Conservation (phyloP, 2,888 invertebrate genomes). For the Dryobotodes eremita region DNA sequence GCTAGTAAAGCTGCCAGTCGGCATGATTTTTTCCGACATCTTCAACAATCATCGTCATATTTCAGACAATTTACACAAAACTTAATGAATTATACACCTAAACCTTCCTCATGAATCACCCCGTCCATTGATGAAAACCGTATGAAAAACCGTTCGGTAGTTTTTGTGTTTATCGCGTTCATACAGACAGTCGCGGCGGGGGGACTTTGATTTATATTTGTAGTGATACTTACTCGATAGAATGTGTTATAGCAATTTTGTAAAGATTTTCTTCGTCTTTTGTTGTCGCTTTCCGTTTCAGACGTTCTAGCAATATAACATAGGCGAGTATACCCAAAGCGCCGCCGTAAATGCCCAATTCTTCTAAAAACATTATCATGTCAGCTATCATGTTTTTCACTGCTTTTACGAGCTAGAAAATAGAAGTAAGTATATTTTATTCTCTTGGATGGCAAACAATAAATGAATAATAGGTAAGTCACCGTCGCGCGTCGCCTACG, state of each 20-base stretch:
- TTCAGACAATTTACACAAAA: neutral
- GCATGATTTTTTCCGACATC: neutral
- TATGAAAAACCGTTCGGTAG: neutral
- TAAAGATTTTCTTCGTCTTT: constrained; percentile 82
- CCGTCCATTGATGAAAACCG: neutral
- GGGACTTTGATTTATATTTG: neutral
- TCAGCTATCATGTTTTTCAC: constrained; percentile 87
- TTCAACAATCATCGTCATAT: neutral
- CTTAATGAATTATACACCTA: neutral
- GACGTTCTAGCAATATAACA: constrained; percentile 91
- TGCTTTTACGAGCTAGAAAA: constrained; percentile 83
- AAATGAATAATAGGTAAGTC: neutral
- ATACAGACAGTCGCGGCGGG: neutral
- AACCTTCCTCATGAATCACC: neutral
- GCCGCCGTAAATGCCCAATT: constrained; percentile 91
- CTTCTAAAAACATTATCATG: constrained; percentile 87
- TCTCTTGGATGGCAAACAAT: neutral
- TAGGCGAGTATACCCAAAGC: constrained; percentile 90
- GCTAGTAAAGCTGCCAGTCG: neutral
- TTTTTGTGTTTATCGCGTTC: neutral
- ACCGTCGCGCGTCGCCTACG: too few species aligned
- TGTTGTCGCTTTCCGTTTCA: constrained; percentile 85
- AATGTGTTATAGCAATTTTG: constrained; percentile 74
- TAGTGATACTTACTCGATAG: constrained; percentile 71
- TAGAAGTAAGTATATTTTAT: neutral